Evolutionary conservation across 1,140 invertebrate species (phyloP).

Genomic region (Atopsyche davidsoni): DNA sequence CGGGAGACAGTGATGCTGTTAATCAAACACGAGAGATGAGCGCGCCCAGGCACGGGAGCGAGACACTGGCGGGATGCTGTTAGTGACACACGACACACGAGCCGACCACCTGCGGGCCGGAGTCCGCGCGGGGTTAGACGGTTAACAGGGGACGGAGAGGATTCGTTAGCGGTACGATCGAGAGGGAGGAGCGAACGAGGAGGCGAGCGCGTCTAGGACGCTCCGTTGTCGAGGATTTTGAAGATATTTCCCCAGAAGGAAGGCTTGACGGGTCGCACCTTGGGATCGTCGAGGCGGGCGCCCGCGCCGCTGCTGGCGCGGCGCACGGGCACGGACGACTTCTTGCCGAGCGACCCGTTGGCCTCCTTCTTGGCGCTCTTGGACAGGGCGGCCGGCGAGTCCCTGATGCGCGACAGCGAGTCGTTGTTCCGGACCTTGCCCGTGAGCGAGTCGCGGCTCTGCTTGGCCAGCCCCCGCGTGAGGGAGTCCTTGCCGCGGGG

Average conservation of each 20-base stretch:
- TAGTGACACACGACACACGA: conserved; percentile 30
- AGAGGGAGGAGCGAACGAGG: too few relatives aligned
- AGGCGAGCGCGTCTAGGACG: conserved; percentile 12
- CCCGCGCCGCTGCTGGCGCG: conserved; percentile 24
- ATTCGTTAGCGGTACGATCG: neutral
- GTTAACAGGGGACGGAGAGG: neutral
- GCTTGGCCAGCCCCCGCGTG: conserved; percentile 43
- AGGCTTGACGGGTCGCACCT: conserved; percentile 26
- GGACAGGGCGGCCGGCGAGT: conserved; percentile 24
- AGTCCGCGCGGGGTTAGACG: too few relatives aligned
- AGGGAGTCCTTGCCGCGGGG: conserved; percentile 38
- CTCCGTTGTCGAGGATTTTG: conserved; percentile 25
- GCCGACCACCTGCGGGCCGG: conserved; percentile 25
- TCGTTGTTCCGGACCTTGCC: conserved; percentile 50
- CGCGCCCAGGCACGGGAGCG: conserved; percentile 3
- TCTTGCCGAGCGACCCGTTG: conserved; percentile 17
- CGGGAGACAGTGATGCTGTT: conserved; percentile 20
- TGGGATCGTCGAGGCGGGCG: conserved; percentile 21
- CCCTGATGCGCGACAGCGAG: conserved; percentile 39
- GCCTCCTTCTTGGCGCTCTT: conserved; percentile 24
- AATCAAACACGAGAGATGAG: conserved; percentile 17
- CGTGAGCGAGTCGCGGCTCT: conserved; percentile 55
- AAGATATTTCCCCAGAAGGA: conserved; percentile 27
- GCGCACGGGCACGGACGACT: conserved; percentile 26
- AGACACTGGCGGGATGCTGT: conserved; percentile 28